phyloP scores from a whole-genome alignment of 1,140 invertebrate genomes.

The Arion vulgaris region DNA sequence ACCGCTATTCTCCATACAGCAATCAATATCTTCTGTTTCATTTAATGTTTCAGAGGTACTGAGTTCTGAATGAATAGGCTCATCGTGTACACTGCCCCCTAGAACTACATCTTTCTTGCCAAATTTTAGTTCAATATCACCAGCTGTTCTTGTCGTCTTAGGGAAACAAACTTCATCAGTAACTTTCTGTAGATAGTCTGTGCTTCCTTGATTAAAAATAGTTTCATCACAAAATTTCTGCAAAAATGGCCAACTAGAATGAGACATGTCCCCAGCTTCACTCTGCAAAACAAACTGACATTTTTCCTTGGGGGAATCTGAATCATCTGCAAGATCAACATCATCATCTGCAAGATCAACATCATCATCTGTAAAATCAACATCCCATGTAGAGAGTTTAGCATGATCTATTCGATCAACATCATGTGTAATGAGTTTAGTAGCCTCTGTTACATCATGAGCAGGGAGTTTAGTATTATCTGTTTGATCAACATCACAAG shows the following conservation, averaged over 20 bases:
- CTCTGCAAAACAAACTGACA: background rate
- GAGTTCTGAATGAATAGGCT: background rate
- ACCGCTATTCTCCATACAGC: background rate
- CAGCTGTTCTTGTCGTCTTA: background rate
- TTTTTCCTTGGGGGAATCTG: background rate
- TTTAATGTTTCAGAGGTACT: background rate
- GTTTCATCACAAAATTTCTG: slow-evolving; percentile 14
- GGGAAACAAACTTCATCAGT: background rate
- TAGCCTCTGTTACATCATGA: too few species aligned
- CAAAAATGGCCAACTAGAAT: background rate
- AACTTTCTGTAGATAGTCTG: background rate
- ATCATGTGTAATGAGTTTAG: too few species aligned
- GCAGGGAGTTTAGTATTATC: too few species aligned
- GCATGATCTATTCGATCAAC: too few species aligned
- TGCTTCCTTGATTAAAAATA: background rate
- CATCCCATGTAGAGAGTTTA: too few species aligned
- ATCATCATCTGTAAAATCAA: too few species aligned
- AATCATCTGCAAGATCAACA: background rate
- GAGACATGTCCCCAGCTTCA: background rate
- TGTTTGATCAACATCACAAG: too few species aligned
- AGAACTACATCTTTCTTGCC: slow-evolving; percentile 14
- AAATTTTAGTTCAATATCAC: background rate
- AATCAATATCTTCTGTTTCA: background rate
- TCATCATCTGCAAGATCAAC: too few species aligned
- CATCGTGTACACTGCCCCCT: background rate